Conservation (phyloP, 2,888 invertebrate genomes). For the Synergus laeviventris region DNA sequence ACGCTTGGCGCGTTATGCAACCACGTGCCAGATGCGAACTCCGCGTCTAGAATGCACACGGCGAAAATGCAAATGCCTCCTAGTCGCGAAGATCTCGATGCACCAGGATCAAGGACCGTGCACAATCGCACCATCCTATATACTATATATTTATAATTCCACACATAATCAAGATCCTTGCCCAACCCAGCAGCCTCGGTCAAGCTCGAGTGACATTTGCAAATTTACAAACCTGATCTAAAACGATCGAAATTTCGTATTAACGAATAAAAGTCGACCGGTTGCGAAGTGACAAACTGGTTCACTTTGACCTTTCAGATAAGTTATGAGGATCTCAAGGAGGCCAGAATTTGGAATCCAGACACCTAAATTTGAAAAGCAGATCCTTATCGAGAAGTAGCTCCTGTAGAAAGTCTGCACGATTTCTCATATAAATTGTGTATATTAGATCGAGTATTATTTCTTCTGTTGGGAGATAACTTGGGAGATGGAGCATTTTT, state of each 20-base stretch:
- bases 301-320: slow-evolving; percentile 15
- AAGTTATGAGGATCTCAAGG: background rate
- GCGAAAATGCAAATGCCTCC: slow-evolving; percentile 34
- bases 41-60: slow-evolving; percentile 27
- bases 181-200: slow-evolving; percentile 11
- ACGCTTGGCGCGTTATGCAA: slow-evolving; percentile 35
- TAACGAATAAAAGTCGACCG: background rate
- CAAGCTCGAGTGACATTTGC: slow-evolving; percentile 31
- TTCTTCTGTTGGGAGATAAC: background rate
- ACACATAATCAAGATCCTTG: background rate
- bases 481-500: background rate
- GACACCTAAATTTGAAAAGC: too few species aligned
- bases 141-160: slow-evolving; percentile 1
- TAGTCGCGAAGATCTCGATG: slow-evolving; percentile 33
- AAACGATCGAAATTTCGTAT: background rate
- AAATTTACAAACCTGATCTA: background rate
- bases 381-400: too few species aligned
- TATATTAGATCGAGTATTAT: too few species aligned
- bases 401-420: too few species aligned
- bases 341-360: background rate
- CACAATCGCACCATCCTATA: slow-evolving; percentile 6
- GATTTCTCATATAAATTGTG: too few species aligned
- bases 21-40: slow-evolving; percentile 32
- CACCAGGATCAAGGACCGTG: slow-evolving; percentile 34
- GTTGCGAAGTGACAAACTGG: background rate